Conservation (phyloP, 2,797 vertebrate genomes). For the Avahi laniger region DNA sequence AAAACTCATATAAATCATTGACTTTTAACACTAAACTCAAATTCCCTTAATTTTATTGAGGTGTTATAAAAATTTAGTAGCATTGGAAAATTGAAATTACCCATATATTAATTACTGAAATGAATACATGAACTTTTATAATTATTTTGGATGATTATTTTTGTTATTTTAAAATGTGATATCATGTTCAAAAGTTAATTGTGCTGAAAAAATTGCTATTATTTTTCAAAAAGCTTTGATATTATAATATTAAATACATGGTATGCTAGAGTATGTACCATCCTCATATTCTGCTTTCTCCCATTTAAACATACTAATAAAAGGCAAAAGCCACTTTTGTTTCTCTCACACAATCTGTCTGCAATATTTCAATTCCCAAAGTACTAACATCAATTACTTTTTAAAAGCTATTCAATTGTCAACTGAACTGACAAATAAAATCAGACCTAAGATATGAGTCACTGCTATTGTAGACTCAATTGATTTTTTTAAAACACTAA, state of each 20-base stretch:
- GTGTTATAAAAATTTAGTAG: not conserved
- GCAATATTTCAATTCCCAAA: constrained; percentile 30
- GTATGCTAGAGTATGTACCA: not conserved
- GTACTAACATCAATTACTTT: constrained; percentile 2
- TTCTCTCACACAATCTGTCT: not conserved
- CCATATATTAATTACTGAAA: not conserved
- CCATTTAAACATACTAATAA: not conserved
- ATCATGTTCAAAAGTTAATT: not conserved
- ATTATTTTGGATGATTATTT: not conserved
- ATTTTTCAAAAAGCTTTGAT: not conserved
- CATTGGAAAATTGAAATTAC: not conserved
- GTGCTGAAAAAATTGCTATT: not conserved
- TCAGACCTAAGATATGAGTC: constrained; percentile 40
- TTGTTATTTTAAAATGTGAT: constrained; percentile 22
- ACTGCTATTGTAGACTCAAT: not conserved
- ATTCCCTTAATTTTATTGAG: not conserved
- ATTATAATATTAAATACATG: not conserved
- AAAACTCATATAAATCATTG: not conserved
- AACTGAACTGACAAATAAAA: constrained; percentile 35
- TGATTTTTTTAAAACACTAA: constrained; percentile 7
- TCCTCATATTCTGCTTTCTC: not conserved
- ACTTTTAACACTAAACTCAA: not conserved
- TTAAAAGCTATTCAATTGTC: constrained; percentile 21
- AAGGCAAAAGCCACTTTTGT: not conserved
- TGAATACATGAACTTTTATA: not conserved